phyloP scores from a whole-genome alignment of 2,888 invertebrate genomes.

The Imbricaverruca yamaguchii region DNA sequence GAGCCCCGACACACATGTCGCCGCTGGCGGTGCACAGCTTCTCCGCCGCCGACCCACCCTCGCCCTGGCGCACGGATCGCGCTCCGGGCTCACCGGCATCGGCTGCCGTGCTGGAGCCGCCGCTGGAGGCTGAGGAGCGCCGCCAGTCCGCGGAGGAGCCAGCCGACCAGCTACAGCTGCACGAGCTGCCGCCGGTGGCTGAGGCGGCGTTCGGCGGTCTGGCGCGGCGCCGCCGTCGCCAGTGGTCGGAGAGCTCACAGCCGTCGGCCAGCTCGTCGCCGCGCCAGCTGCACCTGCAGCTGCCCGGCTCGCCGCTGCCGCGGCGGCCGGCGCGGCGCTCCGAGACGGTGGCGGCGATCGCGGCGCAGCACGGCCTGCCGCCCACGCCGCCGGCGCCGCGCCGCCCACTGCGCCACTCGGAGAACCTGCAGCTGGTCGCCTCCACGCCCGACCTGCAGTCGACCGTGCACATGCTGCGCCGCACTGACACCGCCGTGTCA shows the following conservation, averaged over 20 bases:
- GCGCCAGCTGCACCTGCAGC: background rate
- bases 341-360: background rate
- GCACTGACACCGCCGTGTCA: background rate
- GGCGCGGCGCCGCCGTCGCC: slow-evolving; percentile 4
- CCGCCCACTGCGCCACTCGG: background rate
- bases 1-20: background rate
- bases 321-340: background rate
- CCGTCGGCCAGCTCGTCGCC: background rate
- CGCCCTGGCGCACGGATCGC: too few species aligned
- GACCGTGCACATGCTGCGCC: too few species aligned
- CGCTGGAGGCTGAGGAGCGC: too few species aligned
- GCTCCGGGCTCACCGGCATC: too few species aligned
- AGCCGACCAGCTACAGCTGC: too few species aligned
- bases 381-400: background rate
- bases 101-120: too few species aligned
- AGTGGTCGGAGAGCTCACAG: background rate
- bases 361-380: background rate
- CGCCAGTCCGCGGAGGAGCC: background rate
- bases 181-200: background rate
- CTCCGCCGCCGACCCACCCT: background rate
- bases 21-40: background rate
- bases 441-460: too few species aligned
- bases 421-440: background rate
- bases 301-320: slow-evolving; percentile 5
- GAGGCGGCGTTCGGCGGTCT: background rate